Base-by-base conservation (phyloP, 2,113 vertebrate genomes). In the Urocolius indicus region DNA sequence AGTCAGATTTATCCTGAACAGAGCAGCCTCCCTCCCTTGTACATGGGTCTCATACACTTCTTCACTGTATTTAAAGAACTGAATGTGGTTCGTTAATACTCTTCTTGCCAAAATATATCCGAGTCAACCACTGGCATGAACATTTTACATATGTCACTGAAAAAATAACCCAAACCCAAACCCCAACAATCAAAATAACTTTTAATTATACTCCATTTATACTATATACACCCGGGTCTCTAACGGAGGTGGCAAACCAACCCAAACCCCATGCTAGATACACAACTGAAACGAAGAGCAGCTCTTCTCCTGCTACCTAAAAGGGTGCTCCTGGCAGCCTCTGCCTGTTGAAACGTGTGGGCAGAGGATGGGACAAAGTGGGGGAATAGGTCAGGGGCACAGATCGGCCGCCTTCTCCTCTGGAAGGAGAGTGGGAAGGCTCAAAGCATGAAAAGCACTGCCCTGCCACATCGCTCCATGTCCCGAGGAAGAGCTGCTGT, bases 151-250 rank as follows among this genome's bases (percentile, higher is more conserved):
- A 94, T 88, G 84, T 97, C 93, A 95, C 95, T 89, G 75, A 93
- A 90, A 77, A 92, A 87, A 32, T n/a, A n/a, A 65, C n/a, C 23
- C 48, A 43, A 84, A 15, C 68, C 91, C 85, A 23, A 93, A 95
- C 30, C 90, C 87, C 90, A 87, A 79, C 71, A 93, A 88, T 90
- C 75, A 95, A 96, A 95, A 94, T 89, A 97, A 87, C 73, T 72
- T 77, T 94, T 49, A 89, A 87, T 96, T 80, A 93, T 84, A 85
- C 43, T 89, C 85, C 96, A 91, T 87, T 97, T 96, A 96, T 94
- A 96, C 55, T 97, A 96, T 97, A 84, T 94, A 97, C 94, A 97
- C 86, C 75, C 89, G 63, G 91, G 73, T 84, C 96, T 95, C 77
- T 71, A 94, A 80, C 18, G 89, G 92, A 95, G 95, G 84, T 95